Conservation (phyloP, 1,140 invertebrate species). For the Tenebrio molitor region DNA sequence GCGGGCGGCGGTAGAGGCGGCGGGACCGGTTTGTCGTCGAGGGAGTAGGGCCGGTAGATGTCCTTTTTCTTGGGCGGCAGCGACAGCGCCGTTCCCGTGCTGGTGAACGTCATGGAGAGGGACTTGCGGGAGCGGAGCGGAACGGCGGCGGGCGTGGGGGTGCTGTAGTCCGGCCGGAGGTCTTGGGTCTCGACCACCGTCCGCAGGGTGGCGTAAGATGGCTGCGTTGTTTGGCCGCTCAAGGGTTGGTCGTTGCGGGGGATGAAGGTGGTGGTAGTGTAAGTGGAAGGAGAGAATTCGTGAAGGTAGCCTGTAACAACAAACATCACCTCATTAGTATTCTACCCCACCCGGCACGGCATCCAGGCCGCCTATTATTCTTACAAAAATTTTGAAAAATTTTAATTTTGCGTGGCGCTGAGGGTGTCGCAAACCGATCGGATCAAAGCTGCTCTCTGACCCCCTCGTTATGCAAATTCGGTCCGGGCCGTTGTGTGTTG, state of each 20-base stretch:
- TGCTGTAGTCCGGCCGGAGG: constrained; percentile 64
- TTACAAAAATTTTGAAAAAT: too few species aligned
- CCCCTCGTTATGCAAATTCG: background rate
- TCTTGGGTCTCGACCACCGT: constrained; percentile 71
- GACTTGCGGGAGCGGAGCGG: constrained; percentile 75
- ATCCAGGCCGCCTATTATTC: too few species aligned
- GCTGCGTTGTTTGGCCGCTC: constrained; percentile 50
- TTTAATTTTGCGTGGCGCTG: too few species aligned
- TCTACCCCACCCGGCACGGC: too few species aligned
- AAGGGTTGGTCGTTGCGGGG: constrained; percentile 62
- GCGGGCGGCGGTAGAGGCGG: constrained; percentile 61
- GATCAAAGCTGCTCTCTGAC: background rate
- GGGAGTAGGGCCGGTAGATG: constrained; percentile 87
- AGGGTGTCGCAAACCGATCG: too few species aligned
- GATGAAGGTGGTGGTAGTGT: constrained; percentile 63
- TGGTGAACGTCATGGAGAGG: constrained; percentile 84
- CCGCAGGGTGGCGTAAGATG: constrained; percentile 78
- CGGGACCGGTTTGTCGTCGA: constrained; percentile 73
- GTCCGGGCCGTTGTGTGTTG: background rate
- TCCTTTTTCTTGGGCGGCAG: constrained; percentile 90
- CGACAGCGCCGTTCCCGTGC: constrained; percentile 83
- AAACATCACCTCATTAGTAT: background rate
- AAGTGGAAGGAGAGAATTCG: constrained; percentile 64
- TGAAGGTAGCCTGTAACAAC: constrained; percentile 69
- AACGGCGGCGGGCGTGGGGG: constrained; percentile 63